Evolutionary conservation across 2,113 vertebrate species (phyloP).

Genomic region (Stercorarius parasiticus): DNA sequence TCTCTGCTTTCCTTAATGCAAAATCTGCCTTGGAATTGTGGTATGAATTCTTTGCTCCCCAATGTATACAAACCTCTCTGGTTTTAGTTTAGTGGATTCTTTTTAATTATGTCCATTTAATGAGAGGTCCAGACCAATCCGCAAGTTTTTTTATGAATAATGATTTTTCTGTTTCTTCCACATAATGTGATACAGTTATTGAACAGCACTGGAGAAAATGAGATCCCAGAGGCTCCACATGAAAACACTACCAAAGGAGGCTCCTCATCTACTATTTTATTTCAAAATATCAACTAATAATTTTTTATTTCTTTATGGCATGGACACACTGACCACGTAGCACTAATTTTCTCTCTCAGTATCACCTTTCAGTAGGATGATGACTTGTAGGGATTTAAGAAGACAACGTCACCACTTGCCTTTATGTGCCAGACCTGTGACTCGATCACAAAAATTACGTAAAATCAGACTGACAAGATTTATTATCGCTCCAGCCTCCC

Average conservation of each 20-base stretch:
- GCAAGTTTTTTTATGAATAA: not conserved
- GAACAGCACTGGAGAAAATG: not conserved
- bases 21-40: not conserved
- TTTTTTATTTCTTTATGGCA: not conserved
- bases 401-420: not conserved
- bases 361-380: not conserved
- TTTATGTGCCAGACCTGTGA: not conserved
- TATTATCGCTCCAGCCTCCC: not conserved
- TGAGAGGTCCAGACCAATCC: not conserved
- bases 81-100: not conserved
- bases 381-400: not conserved
- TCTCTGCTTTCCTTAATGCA: not conserved
- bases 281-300: not conserved
- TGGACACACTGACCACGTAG: not conserved
- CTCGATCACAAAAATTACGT: not conserved
- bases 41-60: not conserved
- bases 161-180: not conserved
- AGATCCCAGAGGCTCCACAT: not conserved
- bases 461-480: not conserved
- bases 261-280: not conserved
- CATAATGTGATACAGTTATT: not conserved
- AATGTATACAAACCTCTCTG: not conserved
- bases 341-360: not conserved
- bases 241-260: not conserved
- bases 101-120: not conserved